These are phyloP conservation scores for Melangyna quadrimaculata DNA, from an alignment of 2,888 invertebrate species.

Conservation along the genomic window DNA sequence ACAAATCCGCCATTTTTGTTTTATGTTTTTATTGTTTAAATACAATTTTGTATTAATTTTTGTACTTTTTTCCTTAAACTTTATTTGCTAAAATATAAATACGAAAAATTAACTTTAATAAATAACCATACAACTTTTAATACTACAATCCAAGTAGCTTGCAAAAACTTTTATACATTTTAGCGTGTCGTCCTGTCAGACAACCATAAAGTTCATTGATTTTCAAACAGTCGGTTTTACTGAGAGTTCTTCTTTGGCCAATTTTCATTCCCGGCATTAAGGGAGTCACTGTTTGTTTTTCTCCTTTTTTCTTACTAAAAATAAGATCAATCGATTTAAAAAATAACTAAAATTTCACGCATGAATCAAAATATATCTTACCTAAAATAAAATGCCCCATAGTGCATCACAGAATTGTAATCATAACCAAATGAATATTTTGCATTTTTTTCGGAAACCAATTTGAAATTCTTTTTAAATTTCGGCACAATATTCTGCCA, in stretches of 20 bases:
- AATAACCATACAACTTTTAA: background rate
- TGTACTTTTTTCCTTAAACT: background rate
- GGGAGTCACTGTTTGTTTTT: slow-evolving; percentile 84
- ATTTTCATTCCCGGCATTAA: slow-evolving; percentile 83
- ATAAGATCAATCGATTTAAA: background rate
- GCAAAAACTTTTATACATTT: slow-evolving; percentile 78
- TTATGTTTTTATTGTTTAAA: no score
- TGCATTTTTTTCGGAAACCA: slow-evolving; percentile 85
- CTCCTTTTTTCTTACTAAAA: slow-evolving; percentile 82
- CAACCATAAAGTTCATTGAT: slow-evolving; percentile 86
- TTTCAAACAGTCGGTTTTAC: slow-evolving; percentile 86
- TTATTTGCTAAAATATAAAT: no score
- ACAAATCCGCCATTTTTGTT: no score
- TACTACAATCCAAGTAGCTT: slow-evolving; percentile 77
- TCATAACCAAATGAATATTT: slow-evolving; percentile 88
- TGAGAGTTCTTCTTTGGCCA: slow-evolving; percentile 85
- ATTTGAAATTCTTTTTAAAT: slow-evolving; percentile 85
- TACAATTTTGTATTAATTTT: no score
- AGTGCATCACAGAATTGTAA: slow-evolving; percentile 91
- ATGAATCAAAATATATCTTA: background rate
- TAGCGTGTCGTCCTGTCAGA: slow-evolving; percentile 77
- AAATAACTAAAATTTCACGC: background rate
- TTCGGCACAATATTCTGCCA: slow-evolving; percentile 84
- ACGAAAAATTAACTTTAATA: background rate
- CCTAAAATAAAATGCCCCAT: slow-evolving; percentile 85